These are phyloP conservation scores for Stenolophus ochropezus DNA, from an alignment of 2,888 invertebrate species.

Conservation along the genomic window DNA sequence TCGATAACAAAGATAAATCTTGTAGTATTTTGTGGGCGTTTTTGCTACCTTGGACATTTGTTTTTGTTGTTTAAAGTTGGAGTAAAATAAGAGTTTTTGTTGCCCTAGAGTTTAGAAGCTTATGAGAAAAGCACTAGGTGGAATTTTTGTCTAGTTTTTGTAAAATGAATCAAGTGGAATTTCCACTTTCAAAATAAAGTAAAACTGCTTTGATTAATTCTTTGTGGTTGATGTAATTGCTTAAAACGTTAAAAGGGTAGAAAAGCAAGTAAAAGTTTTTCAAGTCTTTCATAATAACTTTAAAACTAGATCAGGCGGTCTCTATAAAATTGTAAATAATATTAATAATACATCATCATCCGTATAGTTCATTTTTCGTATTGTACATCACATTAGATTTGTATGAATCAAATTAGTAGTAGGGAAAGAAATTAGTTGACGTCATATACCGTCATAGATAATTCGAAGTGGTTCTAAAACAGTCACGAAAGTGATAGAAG, in stretches of 20 bases:
- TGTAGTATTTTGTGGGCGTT: background rate
- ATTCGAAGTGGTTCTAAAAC: no score
- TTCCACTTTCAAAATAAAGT: background rate
- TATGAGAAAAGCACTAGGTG: constrained; percentile 6
- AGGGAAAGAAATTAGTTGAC: no score
- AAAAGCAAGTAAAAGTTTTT: background rate
- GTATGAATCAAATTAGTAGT: no score
- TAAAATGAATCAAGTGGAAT: background rate
- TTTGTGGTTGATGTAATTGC: background rate
- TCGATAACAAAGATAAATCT: constrained; percentile 12
- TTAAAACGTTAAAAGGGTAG: background rate
- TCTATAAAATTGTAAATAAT: no score
- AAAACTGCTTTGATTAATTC: background rate
- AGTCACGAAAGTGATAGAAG: no score
- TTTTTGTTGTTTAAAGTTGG: background rate
- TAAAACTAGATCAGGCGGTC: no score
- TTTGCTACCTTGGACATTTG: background rate
- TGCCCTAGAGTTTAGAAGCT: background rate
- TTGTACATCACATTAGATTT: no score
- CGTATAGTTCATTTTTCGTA: no score
- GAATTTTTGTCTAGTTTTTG: background rate
- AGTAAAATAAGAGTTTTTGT: background rate
- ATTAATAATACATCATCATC: no score
- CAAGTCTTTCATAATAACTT: no score
- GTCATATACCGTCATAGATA: no score